phyloP scores from a whole-genome alignment of 1,140 invertebrate species.

The Lutraria rhynchaena region DNA sequence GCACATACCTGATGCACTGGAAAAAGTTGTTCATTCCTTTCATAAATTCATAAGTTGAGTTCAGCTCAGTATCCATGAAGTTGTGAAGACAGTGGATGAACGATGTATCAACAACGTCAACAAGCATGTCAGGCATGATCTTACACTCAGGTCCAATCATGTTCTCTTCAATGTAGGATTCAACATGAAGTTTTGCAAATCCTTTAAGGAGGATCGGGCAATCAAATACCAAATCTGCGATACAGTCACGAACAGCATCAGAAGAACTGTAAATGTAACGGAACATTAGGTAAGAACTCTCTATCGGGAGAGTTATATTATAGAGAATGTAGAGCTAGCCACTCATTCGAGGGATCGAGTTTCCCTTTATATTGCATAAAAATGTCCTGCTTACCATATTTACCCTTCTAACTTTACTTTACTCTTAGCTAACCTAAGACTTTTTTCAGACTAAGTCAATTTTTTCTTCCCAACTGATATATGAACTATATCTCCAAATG shows the following conservation, averaged over 20 bases:
- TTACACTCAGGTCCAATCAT: neutral
- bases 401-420: too few relatives aligned
- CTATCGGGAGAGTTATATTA: too few relatives aligned
- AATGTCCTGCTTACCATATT: too few relatives aligned
- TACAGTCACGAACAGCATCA: neutral
- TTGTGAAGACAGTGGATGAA: neutral
- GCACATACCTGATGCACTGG: slow-evolving; percentile 24
- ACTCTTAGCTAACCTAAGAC: too few relatives aligned
- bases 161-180: neutral
- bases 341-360: too few relatives aligned
- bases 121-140: neutral
- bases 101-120: neutral
- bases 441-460: too few relatives aligned
- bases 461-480: too few relatives aligned
- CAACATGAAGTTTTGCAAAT: neutral
- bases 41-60: neutral
- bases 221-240: neutral
- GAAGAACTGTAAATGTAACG: slow-evolving; percentile 4
- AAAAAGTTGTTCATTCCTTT: neutral
- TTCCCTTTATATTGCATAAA: too few relatives aligned
- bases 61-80: neutral
- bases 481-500: too few relatives aligned
- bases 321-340: too few relatives aligned
- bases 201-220: neutral
- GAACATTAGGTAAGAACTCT: too few relatives aligned